Evolutionary conservation across 2,113 vertebrate species (phyloP), one percentile per base, ranked within the genome.

Genomic region (Tragelaphus strepsiceros): DNA sequence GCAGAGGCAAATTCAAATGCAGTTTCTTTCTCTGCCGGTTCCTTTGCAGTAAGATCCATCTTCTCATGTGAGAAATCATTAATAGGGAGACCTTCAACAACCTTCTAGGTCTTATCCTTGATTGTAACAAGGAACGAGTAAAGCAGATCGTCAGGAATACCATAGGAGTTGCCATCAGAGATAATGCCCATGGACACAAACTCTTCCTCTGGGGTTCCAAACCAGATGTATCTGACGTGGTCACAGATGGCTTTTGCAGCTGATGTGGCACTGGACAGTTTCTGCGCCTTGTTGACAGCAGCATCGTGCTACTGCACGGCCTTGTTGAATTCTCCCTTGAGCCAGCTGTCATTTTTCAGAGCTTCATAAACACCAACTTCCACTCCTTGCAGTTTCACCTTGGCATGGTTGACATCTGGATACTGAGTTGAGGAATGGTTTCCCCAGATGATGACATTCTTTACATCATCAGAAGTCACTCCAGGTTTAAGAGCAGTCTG

Each of bases 361-460:
- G 99, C 99, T 56, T 99, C 99, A 97, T 99, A 99, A 96, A 99
- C 99, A 10, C 98, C 96, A 84, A 98, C 91, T 98, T 99, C 99
- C n/a, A 98, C 98, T 91, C 99, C 99, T 7, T 99, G 95, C 46
- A 99, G 3, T 19, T 99, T 99, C 67, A 99, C 99, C 89, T 99
- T 99, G 0, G 99, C 99, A 62, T 99, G 99, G 96, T 99, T 99
- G 88, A 99, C 99, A 98, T 99, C 99, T 30, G 99, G 99, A 98
- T 99, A 99, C 90, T 99, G 99, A 96, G 99, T 99, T 78, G 99
- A 99, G 46, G 99, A 99, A 98, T 99, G 99, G 98, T 99, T 99
- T 49, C 99, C 99, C 99, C 99, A 99, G 98, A 99, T 99, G 97
- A 99, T 99, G 89, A 99, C 99, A 74, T 99, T 99, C 99, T 99